These are phyloP conservation scores for Listrodromus nycthemerus DNA, from an alignment of 2,888 invertebrate species.

Conservation along the genomic window DNA sequence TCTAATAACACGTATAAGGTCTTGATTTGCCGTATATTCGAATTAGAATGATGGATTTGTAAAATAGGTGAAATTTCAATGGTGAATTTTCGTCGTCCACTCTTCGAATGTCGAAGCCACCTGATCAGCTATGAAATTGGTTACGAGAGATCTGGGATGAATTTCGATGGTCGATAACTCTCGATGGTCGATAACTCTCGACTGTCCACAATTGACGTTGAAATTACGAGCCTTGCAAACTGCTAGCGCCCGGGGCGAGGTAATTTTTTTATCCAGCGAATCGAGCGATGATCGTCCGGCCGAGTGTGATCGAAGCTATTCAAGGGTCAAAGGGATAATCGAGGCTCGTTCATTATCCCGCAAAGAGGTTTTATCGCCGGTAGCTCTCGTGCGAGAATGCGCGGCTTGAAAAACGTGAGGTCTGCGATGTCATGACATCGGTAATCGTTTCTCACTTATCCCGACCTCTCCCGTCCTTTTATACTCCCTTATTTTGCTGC, in stretches of 20 bases:
- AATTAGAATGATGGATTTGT: background rate
- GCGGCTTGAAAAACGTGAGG: conserved; percentile 34
- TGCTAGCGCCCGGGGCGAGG: conserved; percentile 42
- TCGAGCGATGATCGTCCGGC: conserved; percentile 31
- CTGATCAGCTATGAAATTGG: background rate
- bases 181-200: conserved; percentile 7
- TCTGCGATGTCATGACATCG: conserved; percentile 44
- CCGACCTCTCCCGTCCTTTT: conserved; percentile 6
- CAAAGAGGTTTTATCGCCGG: conserved; percentile 54
- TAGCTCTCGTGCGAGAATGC: conserved; percentile 52
- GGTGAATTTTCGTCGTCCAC: background rate
- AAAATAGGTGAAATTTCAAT: background rate
- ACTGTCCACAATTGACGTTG: background rate
- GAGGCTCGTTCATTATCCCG: conserved; percentile 59
- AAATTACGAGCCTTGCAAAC: conserved; percentile 38
- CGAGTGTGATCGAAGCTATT: conserved; percentile 55
- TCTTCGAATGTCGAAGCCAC: background rate
- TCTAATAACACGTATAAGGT: conserved; percentile 21
- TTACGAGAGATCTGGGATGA: background rate
- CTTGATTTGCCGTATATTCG: background rate
- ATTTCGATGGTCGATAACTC: conserved; percentile 13
- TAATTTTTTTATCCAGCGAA: conserved; percentile 43
- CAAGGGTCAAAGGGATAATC: conserved; percentile 66
- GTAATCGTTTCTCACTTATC: conserved; percentile 53
- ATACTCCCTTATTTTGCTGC: conserved; percentile 20